A percentile compares a stretch with the other conserved stretches of the same genome.
phyloP scores from a whole-genome alignment of 1,140 invertebrate species.

The Pantala flavescens region DNA sequence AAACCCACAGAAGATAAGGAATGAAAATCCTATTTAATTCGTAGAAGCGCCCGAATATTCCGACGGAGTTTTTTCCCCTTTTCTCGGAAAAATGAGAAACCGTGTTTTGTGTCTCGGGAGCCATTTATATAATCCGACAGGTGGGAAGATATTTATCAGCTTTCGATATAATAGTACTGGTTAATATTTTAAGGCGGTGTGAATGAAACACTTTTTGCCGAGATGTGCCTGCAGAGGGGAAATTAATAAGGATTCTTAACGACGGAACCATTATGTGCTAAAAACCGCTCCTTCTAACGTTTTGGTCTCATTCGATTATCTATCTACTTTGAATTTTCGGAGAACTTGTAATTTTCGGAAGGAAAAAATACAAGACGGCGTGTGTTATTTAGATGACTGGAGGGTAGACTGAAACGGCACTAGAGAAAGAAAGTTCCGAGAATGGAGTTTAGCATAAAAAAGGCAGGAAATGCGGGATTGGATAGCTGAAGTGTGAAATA shows the following conservation, averaged over 20 bases:
- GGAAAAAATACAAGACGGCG: too few relatives aligned
- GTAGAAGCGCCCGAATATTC: too few relatives aligned
- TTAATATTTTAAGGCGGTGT: neutral
- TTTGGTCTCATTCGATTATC: too few relatives aligned
- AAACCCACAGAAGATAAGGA: too few relatives aligned
- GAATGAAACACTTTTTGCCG: neutral
- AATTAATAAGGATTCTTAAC: neutral
- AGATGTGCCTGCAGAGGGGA: neutral
- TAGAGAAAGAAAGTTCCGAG: too few relatives aligned
- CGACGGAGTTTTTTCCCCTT: too few relatives aligned
- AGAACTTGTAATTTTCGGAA: too few relatives aligned
- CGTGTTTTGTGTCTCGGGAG: neutral
- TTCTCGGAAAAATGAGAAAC: neutral
- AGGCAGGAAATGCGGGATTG: neutral
- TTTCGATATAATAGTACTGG: neutral
- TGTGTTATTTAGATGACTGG: too few relatives aligned
- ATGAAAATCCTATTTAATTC: too few relatives aligned
- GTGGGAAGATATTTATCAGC: neutral
- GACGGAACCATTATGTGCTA: neutral
- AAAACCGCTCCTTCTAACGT: neutral
- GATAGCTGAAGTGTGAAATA: conserved; percentile 9
- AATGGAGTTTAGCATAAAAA: too few relatives aligned
- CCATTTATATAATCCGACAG: neutral
- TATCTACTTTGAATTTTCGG: too few relatives aligned
- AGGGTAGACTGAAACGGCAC: too few relatives aligned